Evolutionary conservation across 2,888 invertebrate species (phyloP).

Genomic region (Amphipoea lucens): DNA sequence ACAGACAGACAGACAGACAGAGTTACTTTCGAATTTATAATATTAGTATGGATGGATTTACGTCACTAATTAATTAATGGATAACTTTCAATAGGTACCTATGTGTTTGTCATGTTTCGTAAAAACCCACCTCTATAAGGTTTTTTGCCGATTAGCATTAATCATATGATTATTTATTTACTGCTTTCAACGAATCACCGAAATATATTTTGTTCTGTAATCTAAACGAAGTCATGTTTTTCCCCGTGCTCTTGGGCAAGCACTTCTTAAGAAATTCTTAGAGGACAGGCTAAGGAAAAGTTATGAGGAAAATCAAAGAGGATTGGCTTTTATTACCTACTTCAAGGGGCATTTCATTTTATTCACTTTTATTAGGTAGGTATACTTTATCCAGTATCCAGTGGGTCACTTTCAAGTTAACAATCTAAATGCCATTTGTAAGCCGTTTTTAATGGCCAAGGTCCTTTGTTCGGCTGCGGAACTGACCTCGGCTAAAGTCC

Average conservation of each 20-base stretch:
- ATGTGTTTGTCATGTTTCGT: conserved; percentile 1
- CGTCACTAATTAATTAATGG: background rate
- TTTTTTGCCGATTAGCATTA: conserved; percentile 16
- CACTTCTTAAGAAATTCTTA: conserved; percentile 20
- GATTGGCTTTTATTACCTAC: conserved; percentile 1
- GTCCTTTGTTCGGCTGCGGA: conserved; percentile 5
- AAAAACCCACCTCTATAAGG: conserved; percentile 15
- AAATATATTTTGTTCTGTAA: background rate
- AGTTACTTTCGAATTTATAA: too few species aligned
- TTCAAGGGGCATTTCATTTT: background rate
- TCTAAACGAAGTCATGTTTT: background rate
- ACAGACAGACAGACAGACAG: too few species aligned
- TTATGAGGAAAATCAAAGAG: conserved; percentile 41
- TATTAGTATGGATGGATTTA: background rate
- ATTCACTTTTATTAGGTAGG: background rate
- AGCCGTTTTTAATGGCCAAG: conserved; percentile 4
- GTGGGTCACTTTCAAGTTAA: background rate
- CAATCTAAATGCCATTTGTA: background rate
- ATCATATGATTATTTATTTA: background rate
- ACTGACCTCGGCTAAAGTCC: conserved; percentile 45
- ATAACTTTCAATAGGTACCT: background rate
- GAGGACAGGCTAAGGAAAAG: conserved; percentile 34
- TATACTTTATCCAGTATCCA: background rate
- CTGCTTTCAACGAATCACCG: background rate
- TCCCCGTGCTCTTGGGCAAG: background rate